These are phyloP conservation scores for Sinodicranocentrus sp. DNA, from an alignment of 2,888 invertebrate species.

Conservation along the genomic window DNA sequence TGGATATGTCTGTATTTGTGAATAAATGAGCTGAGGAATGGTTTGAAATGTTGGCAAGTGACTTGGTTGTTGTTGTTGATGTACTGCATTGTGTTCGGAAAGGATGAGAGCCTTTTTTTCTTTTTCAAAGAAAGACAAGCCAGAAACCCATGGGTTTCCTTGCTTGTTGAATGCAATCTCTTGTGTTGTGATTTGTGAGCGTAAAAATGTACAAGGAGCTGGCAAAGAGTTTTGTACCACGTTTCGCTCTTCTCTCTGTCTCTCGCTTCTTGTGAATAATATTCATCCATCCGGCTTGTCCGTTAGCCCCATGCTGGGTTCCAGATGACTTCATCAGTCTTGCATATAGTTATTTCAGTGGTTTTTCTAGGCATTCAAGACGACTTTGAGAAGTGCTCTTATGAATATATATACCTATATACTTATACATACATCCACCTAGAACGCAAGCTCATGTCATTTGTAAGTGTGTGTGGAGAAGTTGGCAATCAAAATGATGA, in stretches of 20 bases:
- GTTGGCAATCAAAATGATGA: slow-evolving; percentile 45
- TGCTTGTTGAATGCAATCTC: slow-evolving; percentile 10
- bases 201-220: neutral
- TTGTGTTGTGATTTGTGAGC: slow-evolving; percentile 20
- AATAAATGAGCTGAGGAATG: slow-evolving; percentile 28
- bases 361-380: slow-evolving; percentile 22
- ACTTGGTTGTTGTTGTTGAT: slow-evolving; percentile 42
- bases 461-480: slow-evolving; percentile 30
- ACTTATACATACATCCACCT: neutral
- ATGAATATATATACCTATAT: neutral
- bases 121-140: slow-evolving; percentile 42
- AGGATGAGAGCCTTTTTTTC: slow-evolving; percentile 42
- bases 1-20: slow-evolving; percentile 14
- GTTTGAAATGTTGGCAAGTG: slow-evolving; percentile 52
- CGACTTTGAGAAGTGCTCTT: neutral
- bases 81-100: slow-evolving; percentile 37
- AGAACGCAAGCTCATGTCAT: neutral
- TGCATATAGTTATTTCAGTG: slow-evolving; percentile 29
- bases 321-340: slow-evolving; percentile 74
- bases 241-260: neutral
- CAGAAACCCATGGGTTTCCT: slow-evolving; percentile 45
- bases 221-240: slow-evolving; percentile 36
- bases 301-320: slow-evolving; percentile 73
- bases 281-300: slow-evolving; percentile 59
- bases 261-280: slow-evolving; percentile 38